These are phyloP conservation scores for Seriola quinqueradiata DNA, from an alignment of 2,113 vertebrate species.

Conservation along the genomic window DNA sequence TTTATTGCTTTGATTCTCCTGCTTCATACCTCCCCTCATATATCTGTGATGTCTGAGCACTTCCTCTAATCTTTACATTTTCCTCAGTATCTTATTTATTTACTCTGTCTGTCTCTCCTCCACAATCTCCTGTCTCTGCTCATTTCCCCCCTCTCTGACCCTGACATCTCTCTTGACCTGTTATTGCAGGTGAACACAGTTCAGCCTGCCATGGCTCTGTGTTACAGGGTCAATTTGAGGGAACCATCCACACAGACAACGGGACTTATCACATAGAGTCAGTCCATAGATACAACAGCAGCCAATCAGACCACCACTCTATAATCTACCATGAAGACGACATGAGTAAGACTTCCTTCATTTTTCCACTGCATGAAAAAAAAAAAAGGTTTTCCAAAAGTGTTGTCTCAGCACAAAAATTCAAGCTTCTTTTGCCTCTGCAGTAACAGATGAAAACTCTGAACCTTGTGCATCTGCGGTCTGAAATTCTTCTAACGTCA, in stretches of 20 bases:
- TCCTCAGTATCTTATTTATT: not conserved
- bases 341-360: constrained; percentile 79
- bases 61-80: not conserved
- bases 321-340: constrained; percentile 88
- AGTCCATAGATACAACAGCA: constrained; percentile 55
- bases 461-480: constrained; percentile 4
- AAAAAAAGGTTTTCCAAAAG: accelerated
- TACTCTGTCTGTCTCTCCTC: not conserved
- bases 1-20: not conserved
- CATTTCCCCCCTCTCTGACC: not conserved
- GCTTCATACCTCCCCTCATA: not conserved
- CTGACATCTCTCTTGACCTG: constrained; percentile 12
- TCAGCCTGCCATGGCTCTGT: constrained; percentile 87
- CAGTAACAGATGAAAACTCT: not conserved
- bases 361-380: not conserved
- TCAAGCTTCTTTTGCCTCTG: not conserved
- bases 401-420: not conserved
- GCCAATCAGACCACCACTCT: constrained; percentile 75
- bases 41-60: not conserved
- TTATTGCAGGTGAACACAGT: constrained; percentile 78
- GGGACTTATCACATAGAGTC: constrained; percentile 87
- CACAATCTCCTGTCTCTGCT: not conserved
- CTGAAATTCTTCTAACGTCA: not conserved
- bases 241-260: constrained; percentile 82
- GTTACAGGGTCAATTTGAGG: constrained; percentile 86